phyloP scores from a whole-genome alignment of 2,113 vertebrate genomes.

The Austrofundulus limnaeus region DNA sequence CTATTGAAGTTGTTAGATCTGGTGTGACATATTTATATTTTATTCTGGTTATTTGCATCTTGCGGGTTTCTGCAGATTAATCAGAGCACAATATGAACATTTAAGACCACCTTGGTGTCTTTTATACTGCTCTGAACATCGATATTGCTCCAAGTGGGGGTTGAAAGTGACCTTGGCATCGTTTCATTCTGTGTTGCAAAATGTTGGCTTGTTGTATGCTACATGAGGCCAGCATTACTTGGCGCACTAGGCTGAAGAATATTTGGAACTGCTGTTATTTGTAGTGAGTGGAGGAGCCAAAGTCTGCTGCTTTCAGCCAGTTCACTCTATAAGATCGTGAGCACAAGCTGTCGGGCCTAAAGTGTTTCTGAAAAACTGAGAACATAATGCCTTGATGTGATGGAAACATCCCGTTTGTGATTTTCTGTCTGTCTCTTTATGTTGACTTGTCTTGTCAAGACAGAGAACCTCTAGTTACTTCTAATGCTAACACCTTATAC shows the following conservation, averaged over 20 bases:
- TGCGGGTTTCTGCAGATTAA: background rate
- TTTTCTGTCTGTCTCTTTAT: slow-evolving; percentile 3
- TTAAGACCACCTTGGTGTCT: background rate
- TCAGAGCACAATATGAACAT: background rate
- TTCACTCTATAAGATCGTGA: slow-evolving; percentile 31
- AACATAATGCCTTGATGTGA: slow-evolving; percentile 13
- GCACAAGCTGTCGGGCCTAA: slow-evolving; percentile 23
- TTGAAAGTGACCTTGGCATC: slow-evolving; percentile 24
- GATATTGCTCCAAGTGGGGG: slow-evolving; percentile 13
- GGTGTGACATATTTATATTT: background rate
- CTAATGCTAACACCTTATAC: too few relatives aligned
- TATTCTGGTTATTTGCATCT: background rate
- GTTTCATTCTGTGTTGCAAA: slow-evolving; percentile 2
- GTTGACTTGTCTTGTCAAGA: too few relatives aligned
- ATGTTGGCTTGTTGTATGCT: slow-evolving; percentile 13
- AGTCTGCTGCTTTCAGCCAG: slow-evolving; percentile 31
- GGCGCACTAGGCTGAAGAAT: slow-evolving; percentile 3
- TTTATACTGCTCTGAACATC: slow-evolving; percentile 4
- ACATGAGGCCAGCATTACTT: slow-evolving; percentile 24
- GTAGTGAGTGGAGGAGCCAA: slow-evolving; percentile 19
- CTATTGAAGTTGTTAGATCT: background rate
- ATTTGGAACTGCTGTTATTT: slow-evolving; percentile 54
- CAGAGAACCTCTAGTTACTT: too few relatives aligned
- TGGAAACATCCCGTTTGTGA: slow-evolving; percentile 3
- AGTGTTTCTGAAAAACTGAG: slow-evolving; percentile 10